A percentile compares a stretch with the other conserved stretches of the same genome.
Conservation (phyloP, 2,113 vertebrate species). For the Chamaetylas fuelleborni region DNA sequence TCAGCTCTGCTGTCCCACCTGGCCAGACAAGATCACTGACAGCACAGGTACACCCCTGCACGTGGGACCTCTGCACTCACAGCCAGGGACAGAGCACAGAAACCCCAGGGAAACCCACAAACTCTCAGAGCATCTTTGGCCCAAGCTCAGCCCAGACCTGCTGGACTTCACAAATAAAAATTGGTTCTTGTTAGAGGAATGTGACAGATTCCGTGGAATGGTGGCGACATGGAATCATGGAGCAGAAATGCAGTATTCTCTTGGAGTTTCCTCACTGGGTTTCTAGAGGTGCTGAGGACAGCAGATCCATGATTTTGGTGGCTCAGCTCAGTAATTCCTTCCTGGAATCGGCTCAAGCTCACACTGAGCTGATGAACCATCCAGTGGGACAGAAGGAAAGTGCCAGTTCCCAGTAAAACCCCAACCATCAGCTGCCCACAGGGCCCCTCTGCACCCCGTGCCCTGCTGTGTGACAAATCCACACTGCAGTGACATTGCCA, state of each 20-base stretch:
- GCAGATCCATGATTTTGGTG: neutral
- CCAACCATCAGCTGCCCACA: neutral
- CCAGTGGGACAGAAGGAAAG: neutral
- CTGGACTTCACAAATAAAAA: neutral
- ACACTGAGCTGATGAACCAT: neutral
- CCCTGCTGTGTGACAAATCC: neutral
- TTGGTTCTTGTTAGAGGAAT: neutral
- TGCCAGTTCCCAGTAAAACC: neutral
- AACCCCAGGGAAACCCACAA: neutral
- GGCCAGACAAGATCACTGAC: neutral
- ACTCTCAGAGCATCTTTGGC: neutral
- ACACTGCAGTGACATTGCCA: fast-evolving
- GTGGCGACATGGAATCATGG: neutral
- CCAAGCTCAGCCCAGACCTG: neutral
- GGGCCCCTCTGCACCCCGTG: neutral
- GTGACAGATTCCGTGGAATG: neutral
- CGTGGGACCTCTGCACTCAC: neutral
- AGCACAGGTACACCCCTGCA: neutral
- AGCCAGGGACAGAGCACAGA: neutral
- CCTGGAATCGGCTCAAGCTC: neutral
- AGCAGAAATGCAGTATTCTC: neutral
- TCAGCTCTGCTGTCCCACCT: neutral
- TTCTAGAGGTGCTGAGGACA: neutral
- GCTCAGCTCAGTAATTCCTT: neutral
- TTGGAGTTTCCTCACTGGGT: neutral